phyloP scores from a whole-genome alignment of 1,140 invertebrate species.

The Rhopalosiphum maidis region DNA sequence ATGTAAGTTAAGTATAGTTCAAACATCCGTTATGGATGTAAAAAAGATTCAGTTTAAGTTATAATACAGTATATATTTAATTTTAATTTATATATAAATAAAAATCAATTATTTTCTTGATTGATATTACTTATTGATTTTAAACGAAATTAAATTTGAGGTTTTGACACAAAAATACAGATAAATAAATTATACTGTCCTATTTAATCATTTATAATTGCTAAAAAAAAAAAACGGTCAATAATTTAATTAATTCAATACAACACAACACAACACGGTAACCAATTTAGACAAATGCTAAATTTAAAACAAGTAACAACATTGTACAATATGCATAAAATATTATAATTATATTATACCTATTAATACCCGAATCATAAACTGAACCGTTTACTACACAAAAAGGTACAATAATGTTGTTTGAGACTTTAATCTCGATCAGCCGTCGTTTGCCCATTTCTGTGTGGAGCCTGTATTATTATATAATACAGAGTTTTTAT shows the following conservation, averaged over 20 bases:
- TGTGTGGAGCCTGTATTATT: not conserved
- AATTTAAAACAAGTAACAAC: not conserved
- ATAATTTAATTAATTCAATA: not conserved
- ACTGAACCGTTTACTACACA: not conserved
- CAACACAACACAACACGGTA: not conserved
- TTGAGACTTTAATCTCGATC: conserved; percentile 40
- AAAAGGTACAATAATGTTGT: conserved; percentile 13
- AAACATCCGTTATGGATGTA: not conserved
- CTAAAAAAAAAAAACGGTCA: not conserved
- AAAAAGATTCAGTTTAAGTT: not conserved
- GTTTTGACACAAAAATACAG: not conserved
- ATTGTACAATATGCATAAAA: not conserved
- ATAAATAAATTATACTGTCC: not conserved
- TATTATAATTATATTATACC: not conserved
- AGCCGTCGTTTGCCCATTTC: not conserved
- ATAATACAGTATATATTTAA: not conserved
- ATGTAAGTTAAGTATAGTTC: not conserved
- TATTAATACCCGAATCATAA: conserved; percentile 11
- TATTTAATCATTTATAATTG: not conserved
- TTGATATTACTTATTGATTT: not conserved
- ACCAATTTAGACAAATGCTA: not conserved
- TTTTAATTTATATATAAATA: not conserved
- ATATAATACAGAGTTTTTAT: not conserved
- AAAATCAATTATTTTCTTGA: not conserved
- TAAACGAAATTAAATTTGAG: not conserved